These are phyloP conservation scores for Acipenser ruthenus DNA, from an alignment of 2,797 vertebrate genomes.

Conservation along the genomic window DNA sequence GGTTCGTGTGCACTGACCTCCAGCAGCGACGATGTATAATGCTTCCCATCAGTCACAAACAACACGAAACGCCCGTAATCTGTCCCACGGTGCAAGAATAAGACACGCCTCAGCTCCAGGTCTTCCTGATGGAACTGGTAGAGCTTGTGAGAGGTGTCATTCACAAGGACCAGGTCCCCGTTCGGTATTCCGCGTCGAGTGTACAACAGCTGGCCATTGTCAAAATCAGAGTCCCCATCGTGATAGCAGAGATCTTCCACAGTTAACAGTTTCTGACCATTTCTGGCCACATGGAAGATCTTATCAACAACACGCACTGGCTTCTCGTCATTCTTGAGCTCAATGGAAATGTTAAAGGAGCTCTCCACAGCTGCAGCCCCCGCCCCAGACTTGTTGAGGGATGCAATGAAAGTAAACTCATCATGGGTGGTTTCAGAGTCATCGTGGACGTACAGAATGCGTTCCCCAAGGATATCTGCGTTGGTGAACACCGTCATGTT, in stretches of 20 bases:
- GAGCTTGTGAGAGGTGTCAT: conserved; percentile 66
- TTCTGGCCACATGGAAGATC: conserved; percentile 67
- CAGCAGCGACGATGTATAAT: conserved; percentile 71
- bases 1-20: conserved; percentile 73
- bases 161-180: conserved; percentile 61
- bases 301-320: conserved; percentile 70
- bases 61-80: conserved; percentile 74
- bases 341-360: conserved; percentile 65
- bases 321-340: conserved; percentile 80
- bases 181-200: conserved; percentile 75
- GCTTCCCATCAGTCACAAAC: conserved; percentile 81
- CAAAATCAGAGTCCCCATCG: conserved; percentile 77
- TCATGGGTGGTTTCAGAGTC: conserved; percentile 75
- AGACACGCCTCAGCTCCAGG: conserved; percentile 62
- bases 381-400: conserved; percentile 38
- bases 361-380: conserved; percentile 45
- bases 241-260: conserved; percentile 71
- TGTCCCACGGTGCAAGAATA: conserved; percentile 71
- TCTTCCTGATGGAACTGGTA: conserved; percentile 80
- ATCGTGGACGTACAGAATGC: conserved; percentile 78
- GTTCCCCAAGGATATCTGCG: conserved; percentile 61
- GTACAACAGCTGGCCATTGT: conserved; percentile 71
- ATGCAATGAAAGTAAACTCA: conserved; percentile 65
- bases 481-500: conserved; percentile 68
- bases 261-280: conserved; percentile 71